Evolutionary conservation across 2,113 vertebrate species (phyloP).

Genomic region (Bagarius yarrelli): DNA sequence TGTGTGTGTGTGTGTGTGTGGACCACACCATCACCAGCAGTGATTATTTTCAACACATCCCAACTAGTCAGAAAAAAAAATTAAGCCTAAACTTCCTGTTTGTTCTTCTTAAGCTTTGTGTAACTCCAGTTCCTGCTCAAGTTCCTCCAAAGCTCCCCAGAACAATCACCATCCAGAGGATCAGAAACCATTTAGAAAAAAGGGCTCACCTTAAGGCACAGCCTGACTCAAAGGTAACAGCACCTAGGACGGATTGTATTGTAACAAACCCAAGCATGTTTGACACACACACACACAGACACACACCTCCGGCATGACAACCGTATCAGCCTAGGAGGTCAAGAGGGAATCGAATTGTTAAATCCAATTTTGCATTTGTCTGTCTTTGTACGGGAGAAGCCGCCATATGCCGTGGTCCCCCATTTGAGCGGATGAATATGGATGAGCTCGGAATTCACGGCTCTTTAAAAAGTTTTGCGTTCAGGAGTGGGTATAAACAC

Average conservation of each 20-base stretch:
- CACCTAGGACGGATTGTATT: conserved; percentile 3
- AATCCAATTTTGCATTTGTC: conserved; percentile 76
- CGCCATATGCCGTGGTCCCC: conserved; percentile 74
- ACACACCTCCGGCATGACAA: conserved; percentile 65
- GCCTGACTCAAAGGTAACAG: neutral
- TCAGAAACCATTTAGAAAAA: conserved; percentile 6
- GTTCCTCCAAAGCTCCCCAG: neutral
- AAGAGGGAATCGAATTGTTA: conserved; percentile 73
- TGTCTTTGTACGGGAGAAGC: conserved; percentile 61
- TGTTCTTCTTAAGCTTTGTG: neutral
- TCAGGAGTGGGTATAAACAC: conserved; percentile 42
- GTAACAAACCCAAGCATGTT: neutral
- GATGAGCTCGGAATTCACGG: conserved; percentile 63
- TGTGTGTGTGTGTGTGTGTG: neutral
- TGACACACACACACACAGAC: conserved; percentile 24
- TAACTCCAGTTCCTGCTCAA: neutral
- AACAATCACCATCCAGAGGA: neutral
- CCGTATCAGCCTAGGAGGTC: conserved; percentile 71
- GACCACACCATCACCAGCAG: neutral
- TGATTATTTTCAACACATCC: neutral
- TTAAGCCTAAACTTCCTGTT: neutral
- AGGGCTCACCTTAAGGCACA: neutral
- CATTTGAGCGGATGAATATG: conserved; percentile 74
- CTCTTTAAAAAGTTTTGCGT: conserved; percentile 38
- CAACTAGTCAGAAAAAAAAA: neutral